These are phyloP conservation scores for Sturnira hondurensis DNA, from an alignment of 2,113 vertebrate genomes.

Conservation along the genomic window DNA sequence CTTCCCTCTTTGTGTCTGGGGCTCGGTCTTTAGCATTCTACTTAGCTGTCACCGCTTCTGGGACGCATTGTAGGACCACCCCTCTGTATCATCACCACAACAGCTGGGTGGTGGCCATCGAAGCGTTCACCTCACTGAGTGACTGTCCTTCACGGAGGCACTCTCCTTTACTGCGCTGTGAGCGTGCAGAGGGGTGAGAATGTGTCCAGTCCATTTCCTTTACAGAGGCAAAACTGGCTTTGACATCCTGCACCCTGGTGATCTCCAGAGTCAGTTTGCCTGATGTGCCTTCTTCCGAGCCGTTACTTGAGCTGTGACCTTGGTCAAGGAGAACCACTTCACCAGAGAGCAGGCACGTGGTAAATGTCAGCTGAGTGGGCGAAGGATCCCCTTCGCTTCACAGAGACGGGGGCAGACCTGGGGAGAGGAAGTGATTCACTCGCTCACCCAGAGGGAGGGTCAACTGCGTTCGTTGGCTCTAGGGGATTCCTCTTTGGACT, in stretches of 20 bases:
- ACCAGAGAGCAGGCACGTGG: neutral
- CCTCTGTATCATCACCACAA: neutral
- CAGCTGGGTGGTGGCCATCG: neutral
- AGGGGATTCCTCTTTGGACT: neutral
- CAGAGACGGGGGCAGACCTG: neutral
- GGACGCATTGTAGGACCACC: neutral
- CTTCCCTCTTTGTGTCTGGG: neutral
- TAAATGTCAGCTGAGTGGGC: neutral
- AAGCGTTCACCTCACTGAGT: neutral
- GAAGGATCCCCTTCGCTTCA: neutral
- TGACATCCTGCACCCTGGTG: neutral
- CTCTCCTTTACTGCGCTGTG: neutral
- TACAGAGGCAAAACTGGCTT: neutral
- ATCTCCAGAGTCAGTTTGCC: neutral
- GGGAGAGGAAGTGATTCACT: neutral
- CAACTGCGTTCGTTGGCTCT: neutral
- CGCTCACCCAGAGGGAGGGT: neutral
- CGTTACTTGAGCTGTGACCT: neutral
- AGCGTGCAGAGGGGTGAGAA: neutral
- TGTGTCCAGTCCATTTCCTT: neutral
- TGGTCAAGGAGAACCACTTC: neutral
- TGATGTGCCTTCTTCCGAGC: neutral
- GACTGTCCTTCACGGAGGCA: neutral
- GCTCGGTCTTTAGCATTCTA: neutral
- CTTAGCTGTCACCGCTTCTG: neutral